Conservation (phyloP, 2,797 vertebrate species). For the Enteromius thamalakanensis region DNA sequence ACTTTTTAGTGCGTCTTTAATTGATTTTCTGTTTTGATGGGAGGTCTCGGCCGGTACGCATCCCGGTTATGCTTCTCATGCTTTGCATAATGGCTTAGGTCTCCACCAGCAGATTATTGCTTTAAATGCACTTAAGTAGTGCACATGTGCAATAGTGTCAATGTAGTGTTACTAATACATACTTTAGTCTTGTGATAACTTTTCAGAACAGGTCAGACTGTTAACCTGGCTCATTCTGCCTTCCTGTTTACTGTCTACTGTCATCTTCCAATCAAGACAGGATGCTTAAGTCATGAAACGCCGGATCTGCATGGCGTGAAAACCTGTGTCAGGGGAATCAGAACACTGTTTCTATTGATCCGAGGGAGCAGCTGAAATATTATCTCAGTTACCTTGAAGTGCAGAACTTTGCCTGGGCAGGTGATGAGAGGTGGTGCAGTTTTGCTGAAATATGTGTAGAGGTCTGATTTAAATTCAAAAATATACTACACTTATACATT, state of each 20-base stretch:
- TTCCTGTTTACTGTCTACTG: constrained; percentile 66
- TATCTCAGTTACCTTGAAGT: constrained; percentile 67
- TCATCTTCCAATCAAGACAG: constrained; percentile 69
- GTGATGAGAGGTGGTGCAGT: constrained; percentile 17
- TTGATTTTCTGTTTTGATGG: constrained; percentile 42
- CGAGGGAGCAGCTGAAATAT: constrained; percentile 70
- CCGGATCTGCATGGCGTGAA: constrained; percentile 69
- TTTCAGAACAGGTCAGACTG: background rate
- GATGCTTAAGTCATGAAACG: constrained; percentile 68
- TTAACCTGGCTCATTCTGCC: constrained; percentile 8
- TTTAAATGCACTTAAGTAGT: background rate
- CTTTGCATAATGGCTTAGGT: constrained; percentile 18
- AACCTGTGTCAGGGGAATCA: constrained; percentile 80
- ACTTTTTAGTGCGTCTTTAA: constrained; percentile 27
- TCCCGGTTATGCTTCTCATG: constrained; percentile 23
- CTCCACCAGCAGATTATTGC: background rate
- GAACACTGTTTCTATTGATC: constrained; percentile 80
- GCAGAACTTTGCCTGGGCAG: constrained; percentile 43
- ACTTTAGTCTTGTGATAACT: background rate
- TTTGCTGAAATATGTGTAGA: background rate
- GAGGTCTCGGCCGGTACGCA: constrained; percentile 25
- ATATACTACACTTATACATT: background rate
- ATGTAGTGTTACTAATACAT: background rate
- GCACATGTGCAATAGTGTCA: background rate
- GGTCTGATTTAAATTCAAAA: background rate